Evolutionary conservation across 2,113 vertebrate genomes (phyloP).

Genomic region (Alouatta palliata): DNA sequence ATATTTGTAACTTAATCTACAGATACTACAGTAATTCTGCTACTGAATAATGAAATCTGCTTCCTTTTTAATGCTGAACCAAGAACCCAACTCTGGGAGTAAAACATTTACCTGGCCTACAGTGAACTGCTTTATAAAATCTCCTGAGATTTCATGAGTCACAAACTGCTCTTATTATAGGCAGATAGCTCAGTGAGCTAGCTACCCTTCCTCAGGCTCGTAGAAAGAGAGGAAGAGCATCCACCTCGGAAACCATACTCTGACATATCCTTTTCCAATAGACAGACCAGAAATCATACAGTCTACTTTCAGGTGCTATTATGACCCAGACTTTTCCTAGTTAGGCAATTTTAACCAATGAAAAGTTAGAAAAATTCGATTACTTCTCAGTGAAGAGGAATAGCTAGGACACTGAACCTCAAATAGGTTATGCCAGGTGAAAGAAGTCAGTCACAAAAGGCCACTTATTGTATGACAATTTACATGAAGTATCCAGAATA

Average conservation of each 20-base stretch:
- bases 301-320: constrained; percentile 33
- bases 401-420: neutral
- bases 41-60: constrained; percentile 11
- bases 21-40: neutral
- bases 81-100: neutral
- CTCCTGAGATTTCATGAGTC: constrained; percentile 1
- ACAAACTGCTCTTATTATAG: constrained; percentile 26
- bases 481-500: neutral
- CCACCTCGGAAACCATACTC: neutral
- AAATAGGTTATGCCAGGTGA: neutral
- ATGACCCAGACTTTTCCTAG: neutral
- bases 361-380: neutral
- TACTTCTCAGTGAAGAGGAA: neutral
- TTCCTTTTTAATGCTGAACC: neutral
- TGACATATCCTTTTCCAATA: constrained; percentile 1
- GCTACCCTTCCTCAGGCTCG: constrained; percentile 5
- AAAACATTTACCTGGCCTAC: constrained; percentile 12
- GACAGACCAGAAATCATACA: constrained; percentile 39
- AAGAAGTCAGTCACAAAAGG: constrained; percentile 23
- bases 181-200: neutral
- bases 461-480: neutral
- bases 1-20: neutral
- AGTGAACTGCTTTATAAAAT: neutral
- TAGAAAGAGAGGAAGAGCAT: neutral
- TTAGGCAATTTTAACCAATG: neutral